Evolutionary conservation across 1,140 invertebrate species (phyloP), one percentile per base, ranked within the genome.

Genomic region (Eupristina koningsbergeri): DNA sequence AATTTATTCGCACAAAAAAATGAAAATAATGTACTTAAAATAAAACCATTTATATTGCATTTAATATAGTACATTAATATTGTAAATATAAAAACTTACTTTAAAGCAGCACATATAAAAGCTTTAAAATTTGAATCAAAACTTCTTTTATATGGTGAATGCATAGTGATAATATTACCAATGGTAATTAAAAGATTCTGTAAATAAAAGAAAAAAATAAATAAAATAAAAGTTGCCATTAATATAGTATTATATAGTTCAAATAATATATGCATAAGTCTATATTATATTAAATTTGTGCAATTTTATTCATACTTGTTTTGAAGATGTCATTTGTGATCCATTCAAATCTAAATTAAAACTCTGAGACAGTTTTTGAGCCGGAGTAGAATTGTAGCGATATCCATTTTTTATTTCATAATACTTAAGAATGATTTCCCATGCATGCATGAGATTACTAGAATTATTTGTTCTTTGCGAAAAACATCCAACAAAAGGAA

Each of bases 61-160:
- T 29, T 7, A 45, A 64, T 26, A 47, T 22, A 22, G 86, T n/a
- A 79, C 75, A 81, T n/a, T n/a, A n/a, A n/a, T n/a, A n/a, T n/a
- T n/a, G n/a, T n/a, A n/a, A n/a, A n/a, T n/a, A n/a, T n/a, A 81
- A 69, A 64, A 47, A 67, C 96, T 95, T 92, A 98, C 97, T 99
- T 99, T 34, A 99, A 93, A 73, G 96, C 98, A 76, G 97, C 95
- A 93, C 98, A 99, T 73, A 99, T 95, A 90, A 99, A 99, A 31
- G 98, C 98, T 93, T 99, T 99, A 89, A 99, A 99, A 93, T 99
- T 98, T 8, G 98, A 97, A 93, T 99, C 98, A 86, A 95, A 96
- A 88, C 97, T 98, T 89, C 98, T 94, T 91, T 99, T 99, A 85
- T 99, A 97, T 0, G 96, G 96, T 22, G 95, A 95, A 92, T 99